Percentiles rank a stretch among this genome's conserved stretches.
Evolutionary conservation across 1,140 invertebrate species (phyloP).

Genomic region (Neodiprion lecontei): DNA sequence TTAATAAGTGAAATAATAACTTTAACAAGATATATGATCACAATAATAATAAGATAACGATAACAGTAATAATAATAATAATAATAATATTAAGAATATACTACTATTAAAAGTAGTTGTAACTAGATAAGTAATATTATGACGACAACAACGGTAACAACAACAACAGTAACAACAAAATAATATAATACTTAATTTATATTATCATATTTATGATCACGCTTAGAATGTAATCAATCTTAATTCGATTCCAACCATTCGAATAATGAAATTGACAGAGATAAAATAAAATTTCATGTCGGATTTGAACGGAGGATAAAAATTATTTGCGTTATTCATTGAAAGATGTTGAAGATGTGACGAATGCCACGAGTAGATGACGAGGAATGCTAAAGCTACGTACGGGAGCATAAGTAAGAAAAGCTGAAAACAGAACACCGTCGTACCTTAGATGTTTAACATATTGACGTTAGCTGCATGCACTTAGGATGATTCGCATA

Average conservation of each 20-base stretch:
- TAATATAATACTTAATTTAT: not conserved
- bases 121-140: not conserved
- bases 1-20: not conserved
- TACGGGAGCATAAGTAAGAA: not conserved
- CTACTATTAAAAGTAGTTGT: not conserved
- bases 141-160: not conserved
- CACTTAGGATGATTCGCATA: not conserved
- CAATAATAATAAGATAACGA: not conserved
- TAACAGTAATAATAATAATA: not conserved
- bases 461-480: not conserved
- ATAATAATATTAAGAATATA: not conserved
- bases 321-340: not conserved
- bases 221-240: not conserved
- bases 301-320: not conserved
- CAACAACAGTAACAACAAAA: not conserved
- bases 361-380: no score
- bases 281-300: not conserved
- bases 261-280: not conserved
- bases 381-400: no score
- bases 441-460: not conserved
- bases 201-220: not conserved
- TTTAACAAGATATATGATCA: not conserved
- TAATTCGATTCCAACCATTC: conserved; percentile 1
- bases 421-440: not conserved
- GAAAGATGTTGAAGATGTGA: no score